Base-by-base conservation (phyloP, 2,797 vertebrate species). In the Myotis myotis region DNA sequence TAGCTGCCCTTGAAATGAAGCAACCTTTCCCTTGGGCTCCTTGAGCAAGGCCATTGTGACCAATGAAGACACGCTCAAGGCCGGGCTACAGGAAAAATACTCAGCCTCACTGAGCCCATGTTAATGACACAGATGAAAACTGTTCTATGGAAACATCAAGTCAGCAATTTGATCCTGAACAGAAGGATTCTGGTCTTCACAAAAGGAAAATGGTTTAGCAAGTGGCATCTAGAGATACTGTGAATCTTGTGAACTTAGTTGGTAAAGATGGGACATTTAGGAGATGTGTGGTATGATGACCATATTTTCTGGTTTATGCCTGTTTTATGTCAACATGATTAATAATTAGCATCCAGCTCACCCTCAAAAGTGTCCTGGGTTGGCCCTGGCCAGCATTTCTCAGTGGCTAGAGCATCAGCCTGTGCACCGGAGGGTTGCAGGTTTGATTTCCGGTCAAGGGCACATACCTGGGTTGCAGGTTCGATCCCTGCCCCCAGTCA, bases 1-100 rank as follows among this genome's bases (percentile, higher is more conserved):
- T 25, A 36, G 23, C 33, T 95, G 33, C 38, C 76, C 68, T 79
- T 89, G 71, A 86, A 78, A 95, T 44, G 23, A 80, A 84, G 72
- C 13, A 28, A 6, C 22, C 20, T 68, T 91, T 81, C 36, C 47
- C 44, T 66, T 70, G 57, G 74, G 38, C 57, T 92, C 10, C 10
- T 41, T 72, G 70, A 25, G 36, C 28, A 36, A 87, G 72, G 15
- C 23, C n/a, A 5, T 20, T 74, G 28, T 38, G 89, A 57, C 38
- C 64, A 70, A 0, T 66, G 47, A 80, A 87, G 79, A 47, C n/a
- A 15, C 1, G 6, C 19, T 22, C 74, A 79, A 44, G 70, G 66
- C 38, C 20, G 8, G 17, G 16, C 41, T 83, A 44, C n/a, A 53
- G 47, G 70, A 49, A 87, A 64, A 92, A 33, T 12, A 57, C 30